phyloP scores from a whole-genome alignment of 2,113 vertebrate species.

The Rynchops niger region DNA sequence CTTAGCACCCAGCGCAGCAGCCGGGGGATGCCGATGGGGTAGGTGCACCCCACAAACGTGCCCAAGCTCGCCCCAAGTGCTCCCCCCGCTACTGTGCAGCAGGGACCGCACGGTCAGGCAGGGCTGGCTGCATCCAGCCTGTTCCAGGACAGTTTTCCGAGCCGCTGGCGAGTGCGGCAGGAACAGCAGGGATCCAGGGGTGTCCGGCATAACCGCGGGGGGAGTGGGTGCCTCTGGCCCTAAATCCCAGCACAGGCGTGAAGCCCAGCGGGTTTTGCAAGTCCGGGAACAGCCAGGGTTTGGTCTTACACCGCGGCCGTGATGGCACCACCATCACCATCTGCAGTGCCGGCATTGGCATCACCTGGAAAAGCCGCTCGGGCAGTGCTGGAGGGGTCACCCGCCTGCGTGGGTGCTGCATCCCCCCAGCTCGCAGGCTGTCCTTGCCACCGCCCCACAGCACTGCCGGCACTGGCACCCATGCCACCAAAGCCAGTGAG shows the following conservation, averaged over 20 bases:
- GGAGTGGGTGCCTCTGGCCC: background rate
- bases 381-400: accelerated
- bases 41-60: background rate
- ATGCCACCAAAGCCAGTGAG: accelerated
- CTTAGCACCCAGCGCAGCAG: background rate
- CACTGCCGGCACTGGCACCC: background rate
- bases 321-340: background rate
- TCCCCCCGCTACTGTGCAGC: background rate
- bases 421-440: accelerated
- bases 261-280: background rate
- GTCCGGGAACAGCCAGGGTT: background rate
- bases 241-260: background rate
- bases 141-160: accelerated
- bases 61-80: accelerated
- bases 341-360: accelerated
- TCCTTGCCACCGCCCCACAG: too few species aligned
- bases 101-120: accelerated
- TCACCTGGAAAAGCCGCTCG: accelerated
- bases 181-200: accelerated
- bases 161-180: accelerated
- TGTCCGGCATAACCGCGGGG: background rate
- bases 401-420: background rate
- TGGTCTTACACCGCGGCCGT: accelerated
- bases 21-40: background rate
- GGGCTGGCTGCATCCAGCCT: background rate